A percentile compares a stretch with the other conserved stretches of the same genome.
phyloP scores from a whole-genome alignment of 2,797 vertebrate species.

The Sitta carolinensis region DNA sequence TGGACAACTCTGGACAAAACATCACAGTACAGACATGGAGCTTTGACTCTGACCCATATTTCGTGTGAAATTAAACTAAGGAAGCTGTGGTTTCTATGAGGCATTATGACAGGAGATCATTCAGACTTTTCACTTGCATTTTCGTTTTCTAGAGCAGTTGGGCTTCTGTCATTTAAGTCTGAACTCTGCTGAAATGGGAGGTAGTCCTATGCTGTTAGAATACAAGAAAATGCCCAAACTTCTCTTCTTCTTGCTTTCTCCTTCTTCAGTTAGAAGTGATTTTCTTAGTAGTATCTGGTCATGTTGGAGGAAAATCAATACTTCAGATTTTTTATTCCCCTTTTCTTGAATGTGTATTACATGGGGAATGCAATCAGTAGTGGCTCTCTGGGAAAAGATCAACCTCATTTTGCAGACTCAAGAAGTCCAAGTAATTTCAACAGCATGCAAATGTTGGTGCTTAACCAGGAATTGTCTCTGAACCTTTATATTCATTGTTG shows the following conservation, averaged over 20 bases:
- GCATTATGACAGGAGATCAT: not conserved
- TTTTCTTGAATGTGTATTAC: not conserved
- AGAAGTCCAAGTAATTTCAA: conserved; percentile 16
- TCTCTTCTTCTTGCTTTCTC: not conserved
- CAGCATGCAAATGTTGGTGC: conserved; percentile 2
- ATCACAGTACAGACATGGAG: not conserved
- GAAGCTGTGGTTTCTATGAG: not conserved
- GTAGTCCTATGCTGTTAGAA: not conserved
- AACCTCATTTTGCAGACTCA: not conserved
- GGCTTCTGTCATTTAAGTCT: not conserved
- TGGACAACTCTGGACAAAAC: not conserved
- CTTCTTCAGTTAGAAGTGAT: not conserved
- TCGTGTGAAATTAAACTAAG: not conserved
- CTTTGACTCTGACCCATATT: not conserved
- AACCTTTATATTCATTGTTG: conserved; percentile 20
- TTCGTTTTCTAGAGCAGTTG: not conserved
- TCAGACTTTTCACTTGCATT: not conserved
- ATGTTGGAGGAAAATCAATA: not conserved
- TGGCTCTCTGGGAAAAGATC: not conserved
- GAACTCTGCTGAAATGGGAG: not conserved
- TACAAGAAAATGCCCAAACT: not conserved
- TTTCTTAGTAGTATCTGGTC: not conserved
- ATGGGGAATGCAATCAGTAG: not conserved
- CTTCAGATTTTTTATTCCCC: not conserved
- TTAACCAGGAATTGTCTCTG: conserved; percentile 36